Evolutionary conservation across 2,888 invertebrate genomes (phyloP), one percentile per base, ranked within the genome.

Genomic region (Lasioglossum leucozonium): DNA sequence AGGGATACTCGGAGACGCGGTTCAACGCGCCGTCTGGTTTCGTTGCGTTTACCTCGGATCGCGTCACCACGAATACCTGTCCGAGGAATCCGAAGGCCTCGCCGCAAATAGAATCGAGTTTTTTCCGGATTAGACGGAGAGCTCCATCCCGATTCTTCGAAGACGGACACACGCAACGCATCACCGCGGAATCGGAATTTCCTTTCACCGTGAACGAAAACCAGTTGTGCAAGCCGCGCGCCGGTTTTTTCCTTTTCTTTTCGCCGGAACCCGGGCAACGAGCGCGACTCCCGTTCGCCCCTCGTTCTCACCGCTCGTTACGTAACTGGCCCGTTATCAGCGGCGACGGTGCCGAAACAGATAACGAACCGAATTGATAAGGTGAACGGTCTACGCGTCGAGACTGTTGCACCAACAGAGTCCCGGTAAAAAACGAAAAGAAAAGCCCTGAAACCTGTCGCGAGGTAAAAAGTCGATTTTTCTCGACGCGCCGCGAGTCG

Each of bases 131-230:
- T 83, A 84, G 71, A 87, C 72, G 67, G n/a, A 67, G 71, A 81
- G 75, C 85, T 79, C 77, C 80, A 89, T 88, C 82, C 78, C 81
- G 85, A 84, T 84, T 88, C 79, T 81, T 84, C 81, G 77, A 76
- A 79, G 75, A 84, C 76, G 75, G 79, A 73, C 65, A 37, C 75
- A 69, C 58, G 85, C 86, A 84, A 90, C 86, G 84, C 85, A 89
- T 87, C 90, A 81, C 81, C 84, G 86, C 79, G 86, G 86, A 91
- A 90, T 89, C 58, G 88, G 90, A 90, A 91, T 91, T 88, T 91
- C 90, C 91, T 91, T 90, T 91, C 90, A 87, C 87, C 85, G 51
- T 80, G 81, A 76, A 91, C 81, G 90, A 86, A 84, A 91, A 91
- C 90, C 91, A 85, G 88, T 91, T 86, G 78, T 80, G 83, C 80